Evolutionary conservation across 2,888 invertebrate genomes (phyloP).

Genomic region (Epicampocera succincta): DNA sequence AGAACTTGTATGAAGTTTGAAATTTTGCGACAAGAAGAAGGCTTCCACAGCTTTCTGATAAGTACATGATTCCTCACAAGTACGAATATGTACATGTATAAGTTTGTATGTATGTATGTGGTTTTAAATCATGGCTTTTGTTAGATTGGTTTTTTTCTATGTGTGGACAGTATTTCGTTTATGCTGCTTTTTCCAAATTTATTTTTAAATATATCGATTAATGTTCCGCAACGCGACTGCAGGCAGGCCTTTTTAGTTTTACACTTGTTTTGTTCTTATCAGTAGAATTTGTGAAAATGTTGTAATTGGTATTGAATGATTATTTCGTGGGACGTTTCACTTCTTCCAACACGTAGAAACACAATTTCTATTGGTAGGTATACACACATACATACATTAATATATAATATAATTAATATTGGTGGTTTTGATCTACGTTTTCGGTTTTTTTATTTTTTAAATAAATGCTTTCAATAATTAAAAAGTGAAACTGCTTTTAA

Average conservation of each 20-base stretch:
- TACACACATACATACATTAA: constrained; percentile 15
- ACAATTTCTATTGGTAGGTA: constrained; percentile 5
- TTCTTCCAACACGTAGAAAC: constrained; percentile 14
- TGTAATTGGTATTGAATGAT: constrained; percentile 46
- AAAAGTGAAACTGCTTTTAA: no score
- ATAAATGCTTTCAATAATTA: constrained; percentile 46
- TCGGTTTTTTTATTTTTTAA: constrained; percentile 22
- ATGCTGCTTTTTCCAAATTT: constrained; percentile 7
- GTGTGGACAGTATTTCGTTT: no score
- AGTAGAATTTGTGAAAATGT: constrained; percentile 15
- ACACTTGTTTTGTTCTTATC: constrained; percentile 15
- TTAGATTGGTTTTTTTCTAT: no score
- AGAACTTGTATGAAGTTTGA: not conserved
- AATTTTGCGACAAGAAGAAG: not conserved
- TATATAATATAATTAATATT: constrained; percentile 1
- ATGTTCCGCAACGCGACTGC: constrained; percentile 12
- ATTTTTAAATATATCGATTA: constrained; percentile 56
- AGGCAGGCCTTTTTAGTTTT: constrained; percentile 19
- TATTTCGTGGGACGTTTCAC: constrained; percentile 38
- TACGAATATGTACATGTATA: not conserved
- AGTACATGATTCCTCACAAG: not conserved
- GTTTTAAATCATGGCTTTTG: no score
- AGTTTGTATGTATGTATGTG: not conserved
- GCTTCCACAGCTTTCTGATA: constrained; percentile 4
- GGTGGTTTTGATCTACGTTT: constrained; percentile 17